phyloP scores from a whole-genome alignment of 2,113 vertebrate genomes.

The Setophaga coronata region DNA sequence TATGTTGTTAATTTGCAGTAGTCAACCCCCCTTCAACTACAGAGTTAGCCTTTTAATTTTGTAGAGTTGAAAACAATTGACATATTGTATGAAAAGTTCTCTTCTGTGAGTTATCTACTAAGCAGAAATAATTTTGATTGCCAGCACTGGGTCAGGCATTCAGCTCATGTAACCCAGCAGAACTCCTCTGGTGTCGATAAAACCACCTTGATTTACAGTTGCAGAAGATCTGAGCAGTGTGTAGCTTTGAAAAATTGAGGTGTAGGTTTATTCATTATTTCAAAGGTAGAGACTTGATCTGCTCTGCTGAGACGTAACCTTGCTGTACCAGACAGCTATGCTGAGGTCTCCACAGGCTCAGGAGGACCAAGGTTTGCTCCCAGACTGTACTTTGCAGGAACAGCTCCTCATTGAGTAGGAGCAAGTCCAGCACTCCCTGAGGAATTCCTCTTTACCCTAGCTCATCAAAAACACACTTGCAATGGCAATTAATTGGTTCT shows the following conservation, averaged over 20 bases:
- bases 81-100: background rate
- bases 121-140: background rate
- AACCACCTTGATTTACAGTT: conserved; percentile 17
- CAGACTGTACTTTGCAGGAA: background rate
- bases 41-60: background rate
- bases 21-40: background rate
- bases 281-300: background rate
- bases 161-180: background rate
- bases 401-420: background rate
- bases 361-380: background rate
- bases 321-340: background rate
- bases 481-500: conserved; percentile 49
- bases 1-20: background rate
- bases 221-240: background rate
- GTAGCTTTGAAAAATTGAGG: background rate
- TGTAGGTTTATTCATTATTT: background rate
- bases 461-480: background rate
- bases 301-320: background rate
- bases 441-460: background rate
- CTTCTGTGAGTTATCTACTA: background rate
- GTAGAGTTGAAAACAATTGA: background rate
- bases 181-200: conserved; percentile 37
- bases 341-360: background rate
- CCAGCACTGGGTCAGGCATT: background rate
- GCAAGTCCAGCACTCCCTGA: background rate